phyloP scores from a whole-genome alignment of 2,888 invertebrate genomes.

The Archips xylosteana region DNA sequence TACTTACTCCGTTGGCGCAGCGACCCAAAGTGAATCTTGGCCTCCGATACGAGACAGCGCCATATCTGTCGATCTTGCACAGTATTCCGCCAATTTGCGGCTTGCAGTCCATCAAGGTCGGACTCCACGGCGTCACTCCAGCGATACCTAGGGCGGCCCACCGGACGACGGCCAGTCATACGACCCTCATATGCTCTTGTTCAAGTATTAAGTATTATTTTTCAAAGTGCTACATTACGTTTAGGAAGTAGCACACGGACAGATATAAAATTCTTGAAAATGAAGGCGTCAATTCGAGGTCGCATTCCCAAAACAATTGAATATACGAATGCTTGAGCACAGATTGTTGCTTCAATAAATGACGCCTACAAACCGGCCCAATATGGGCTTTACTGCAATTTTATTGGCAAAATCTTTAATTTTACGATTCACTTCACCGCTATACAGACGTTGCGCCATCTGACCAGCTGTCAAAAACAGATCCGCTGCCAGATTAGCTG shows the following conservation, averaged over 20 bases:
- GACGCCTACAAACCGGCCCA: conserved; percentile 56
- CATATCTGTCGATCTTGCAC: too few relatives aligned
- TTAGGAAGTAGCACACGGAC: conserved; percentile 6
- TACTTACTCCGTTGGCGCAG: too few relatives aligned
- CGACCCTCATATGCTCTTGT: too few relatives aligned
- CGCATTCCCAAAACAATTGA: conserved; percentile 34
- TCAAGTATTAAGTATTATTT: background rate
- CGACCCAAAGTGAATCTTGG: too few relatives aligned
- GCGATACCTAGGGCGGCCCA: too few relatives aligned
- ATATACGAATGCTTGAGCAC: conserved; percentile 19
- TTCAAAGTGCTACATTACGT: background rate
- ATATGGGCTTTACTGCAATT: conserved; percentile 56
- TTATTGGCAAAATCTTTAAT: conserved; percentile 63
- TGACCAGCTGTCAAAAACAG: conserved; percentile 29
- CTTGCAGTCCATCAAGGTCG: too few relatives aligned
- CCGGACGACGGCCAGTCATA: too few relatives aligned
- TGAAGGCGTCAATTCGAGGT: conserved; percentile 22
- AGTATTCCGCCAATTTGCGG: too few relatives aligned
- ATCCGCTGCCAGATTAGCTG: conserved; percentile 13
- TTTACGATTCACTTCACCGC: conserved; percentile 56
- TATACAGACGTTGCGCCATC: conserved; percentile 55
- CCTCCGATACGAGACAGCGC: too few relatives aligned
- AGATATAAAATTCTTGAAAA: conserved; percentile 1
- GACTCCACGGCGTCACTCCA: too few relatives aligned
- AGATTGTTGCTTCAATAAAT: conserved; percentile 48